phyloP scores from a whole-genome alignment of 2,888 invertebrate species.

The Agrotis segetum region DNA sequence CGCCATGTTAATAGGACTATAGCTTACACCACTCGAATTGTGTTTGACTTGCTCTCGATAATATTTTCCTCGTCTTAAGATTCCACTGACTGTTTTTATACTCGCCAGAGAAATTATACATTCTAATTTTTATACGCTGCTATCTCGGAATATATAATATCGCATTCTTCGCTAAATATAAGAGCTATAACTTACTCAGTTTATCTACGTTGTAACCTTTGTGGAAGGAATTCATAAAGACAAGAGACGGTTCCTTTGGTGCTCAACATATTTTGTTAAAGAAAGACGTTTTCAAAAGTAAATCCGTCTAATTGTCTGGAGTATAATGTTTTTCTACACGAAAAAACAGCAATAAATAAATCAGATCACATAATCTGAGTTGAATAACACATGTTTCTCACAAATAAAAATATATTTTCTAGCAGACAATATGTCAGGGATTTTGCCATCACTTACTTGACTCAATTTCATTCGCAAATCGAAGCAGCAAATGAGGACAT shows the following conservation, averaged over 20 bases:
- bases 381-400: not conserved
- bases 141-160: constrained; percentile 53
- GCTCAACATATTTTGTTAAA: constrained; percentile 14
- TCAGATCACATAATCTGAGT: not conserved
- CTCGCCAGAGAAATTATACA: constrained; percentile 54
- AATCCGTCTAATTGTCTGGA: not conserved
- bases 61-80: constrained; percentile 29
- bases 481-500: constrained; percentile 41
- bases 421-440: constrained; percentile 10
- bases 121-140: constrained; percentile 52
- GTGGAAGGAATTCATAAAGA: constrained; percentile 41
- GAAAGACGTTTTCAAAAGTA: constrained; percentile 13
- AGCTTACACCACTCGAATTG: constrained; percentile 58
- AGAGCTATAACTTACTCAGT: constrained; percentile 48
- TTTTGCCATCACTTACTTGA: constrained; percentile 4
- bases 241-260: constrained; percentile 41
- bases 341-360: not conserved
- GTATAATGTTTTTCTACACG: too few species aligned
- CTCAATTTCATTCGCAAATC: constrained; percentile 44
- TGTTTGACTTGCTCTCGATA: constrained; percentile 52
- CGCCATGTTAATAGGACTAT: constrained; percentile 63
- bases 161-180: constrained; percentile 44
- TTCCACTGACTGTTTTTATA: constrained; percentile 29
- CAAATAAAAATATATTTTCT: constrained; percentile 8
- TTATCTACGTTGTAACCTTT: constrained; percentile 53